Conservation (phyloP, 2,797 vertebrate genomes). For the Hypotaenidia okinawae region DNA sequence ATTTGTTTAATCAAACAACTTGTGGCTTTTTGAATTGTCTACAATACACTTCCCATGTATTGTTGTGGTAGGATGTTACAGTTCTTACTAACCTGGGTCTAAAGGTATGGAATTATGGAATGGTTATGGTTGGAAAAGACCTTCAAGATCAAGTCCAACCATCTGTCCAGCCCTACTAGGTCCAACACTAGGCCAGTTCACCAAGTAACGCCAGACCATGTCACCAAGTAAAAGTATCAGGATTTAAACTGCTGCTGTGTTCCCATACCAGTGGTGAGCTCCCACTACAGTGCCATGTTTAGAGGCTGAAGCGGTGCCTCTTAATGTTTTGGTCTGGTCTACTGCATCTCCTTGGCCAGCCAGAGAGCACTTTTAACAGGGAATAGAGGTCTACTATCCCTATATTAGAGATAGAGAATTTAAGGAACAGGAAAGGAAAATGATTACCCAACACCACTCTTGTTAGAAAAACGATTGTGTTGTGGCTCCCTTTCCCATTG, state of each 20-base stretch:
- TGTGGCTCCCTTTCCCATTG: not conserved
- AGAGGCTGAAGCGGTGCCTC: not conserved
- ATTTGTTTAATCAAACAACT: not conserved
- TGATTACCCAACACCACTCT: not conserved
- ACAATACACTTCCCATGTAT: not conserved
- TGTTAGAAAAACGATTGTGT: not conserved
- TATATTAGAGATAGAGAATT: not conserved
- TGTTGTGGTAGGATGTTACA: not conserved
- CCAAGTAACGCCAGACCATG: too few species aligned
- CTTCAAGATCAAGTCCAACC: too few species aligned
- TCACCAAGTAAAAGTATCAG: not conserved
- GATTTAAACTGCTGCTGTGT: not conserved
- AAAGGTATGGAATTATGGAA: not conserved
- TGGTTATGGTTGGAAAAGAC: too few species aligned
- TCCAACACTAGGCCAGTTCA: too few species aligned
- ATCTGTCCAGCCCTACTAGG: too few species aligned
- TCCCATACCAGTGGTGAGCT: not conserved
- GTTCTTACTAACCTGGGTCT: not conserved
- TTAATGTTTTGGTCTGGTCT: not conserved
- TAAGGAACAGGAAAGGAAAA: not conserved
- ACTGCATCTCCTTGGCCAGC: not conserved
- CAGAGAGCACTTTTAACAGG: not conserved
- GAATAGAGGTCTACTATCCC: not conserved
- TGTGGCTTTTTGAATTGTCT: not conserved
- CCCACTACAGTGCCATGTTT: not conserved